Evolutionary conservation across 1,140 invertebrate genomes (phyloP).

Genomic region (Tetramorium simillimum): DNA sequence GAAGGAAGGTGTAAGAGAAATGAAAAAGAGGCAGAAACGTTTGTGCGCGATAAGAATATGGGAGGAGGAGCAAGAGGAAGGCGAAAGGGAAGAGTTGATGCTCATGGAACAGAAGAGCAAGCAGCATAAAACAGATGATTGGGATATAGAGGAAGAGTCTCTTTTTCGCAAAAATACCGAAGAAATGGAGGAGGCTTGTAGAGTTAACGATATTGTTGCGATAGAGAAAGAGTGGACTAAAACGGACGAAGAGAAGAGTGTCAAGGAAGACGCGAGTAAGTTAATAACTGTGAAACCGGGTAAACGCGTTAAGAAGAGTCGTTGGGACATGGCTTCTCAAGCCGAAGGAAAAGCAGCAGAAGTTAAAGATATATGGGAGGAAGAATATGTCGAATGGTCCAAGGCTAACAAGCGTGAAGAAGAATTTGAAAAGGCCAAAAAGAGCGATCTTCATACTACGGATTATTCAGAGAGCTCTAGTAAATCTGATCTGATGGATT

Average conservation of each 20-base stretch:
- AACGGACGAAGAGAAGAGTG: neutral
- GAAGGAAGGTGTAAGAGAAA: conserved; percentile 76
- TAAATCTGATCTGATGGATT: conserved; percentile 61
- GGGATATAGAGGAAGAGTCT: conserved; percentile 72
- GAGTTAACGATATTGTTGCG: neutral
- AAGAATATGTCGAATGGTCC: conserved; percentile 78
- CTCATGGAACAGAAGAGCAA: conserved; percentile 70
- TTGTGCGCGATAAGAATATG: conserved; percentile 81
- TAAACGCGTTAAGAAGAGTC: conserved; percentile 74
- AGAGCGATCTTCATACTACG: neutral
- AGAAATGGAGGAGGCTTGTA: neutral
- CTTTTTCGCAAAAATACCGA: conserved; percentile 41
- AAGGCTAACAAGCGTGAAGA: conserved; percentile 65
- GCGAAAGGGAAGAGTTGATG: conserved; percentile 79
- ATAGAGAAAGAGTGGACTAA: conserved; percentile 18
- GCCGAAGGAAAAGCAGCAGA: conserved; percentile 75
- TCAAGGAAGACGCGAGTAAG: conserved; percentile 1
- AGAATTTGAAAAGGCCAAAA: conserved; percentile 47
- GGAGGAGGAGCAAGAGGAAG: conserved; percentile 84
- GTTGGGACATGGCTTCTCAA: conserved; percentile 79
- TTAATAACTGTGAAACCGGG: conserved; percentile 5
- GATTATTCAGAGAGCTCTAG: conserved; percentile 45
- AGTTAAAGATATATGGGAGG: conserved; percentile 81
- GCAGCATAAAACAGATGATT: conserved; percentile 65
- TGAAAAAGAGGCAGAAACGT: conserved; percentile 76